A percentile compares a stretch with the other conserved stretches of the same genome.
Conservation (phyloP, 2,113 vertebrate species). For the Sapayoa aenigma region DNA sequence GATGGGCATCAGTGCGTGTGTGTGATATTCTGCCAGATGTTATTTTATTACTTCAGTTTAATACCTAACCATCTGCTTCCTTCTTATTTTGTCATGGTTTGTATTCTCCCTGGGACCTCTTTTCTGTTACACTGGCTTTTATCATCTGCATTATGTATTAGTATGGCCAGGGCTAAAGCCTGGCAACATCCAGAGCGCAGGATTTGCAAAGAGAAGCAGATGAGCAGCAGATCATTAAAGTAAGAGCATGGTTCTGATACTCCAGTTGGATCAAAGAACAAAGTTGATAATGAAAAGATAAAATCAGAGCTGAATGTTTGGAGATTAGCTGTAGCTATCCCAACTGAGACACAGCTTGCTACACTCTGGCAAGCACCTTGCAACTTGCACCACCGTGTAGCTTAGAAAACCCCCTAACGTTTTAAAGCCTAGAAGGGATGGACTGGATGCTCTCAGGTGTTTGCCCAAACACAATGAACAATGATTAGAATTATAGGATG, state of each 20-base stretch:
- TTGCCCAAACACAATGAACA: background rate
- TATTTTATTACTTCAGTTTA: constrained; percentile 67
- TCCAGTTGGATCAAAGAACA: background rate
- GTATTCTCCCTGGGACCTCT: constrained; percentile 58
- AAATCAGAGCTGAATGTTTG: background rate
- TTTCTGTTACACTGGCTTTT: constrained; percentile 59
- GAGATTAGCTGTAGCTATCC: background rate
- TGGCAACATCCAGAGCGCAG: background rate
- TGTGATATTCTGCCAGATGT: constrained; percentile 68
- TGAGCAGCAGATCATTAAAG: background rate
- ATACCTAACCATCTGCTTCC: constrained; percentile 73
- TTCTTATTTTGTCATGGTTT: constrained; percentile 62
- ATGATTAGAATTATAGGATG: background rate
- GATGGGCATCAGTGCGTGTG: constrained; percentile 47
- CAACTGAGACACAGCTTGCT: background rate
- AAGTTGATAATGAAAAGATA: background rate
- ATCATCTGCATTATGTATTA: constrained; percentile 59
- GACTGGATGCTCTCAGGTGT: background rate
- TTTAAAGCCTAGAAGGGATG: background rate
- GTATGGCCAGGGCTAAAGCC: background rate
- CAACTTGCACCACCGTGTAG: background rate
- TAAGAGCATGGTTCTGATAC: background rate
- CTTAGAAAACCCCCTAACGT: background rate
- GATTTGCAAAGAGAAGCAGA: background rate
- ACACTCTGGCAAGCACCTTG: background rate